Evolutionary conservation across 2,113 vertebrate genomes (phyloP), one percentile per base, ranked within the genome.

Genomic region (Rhea americana): DNA sequence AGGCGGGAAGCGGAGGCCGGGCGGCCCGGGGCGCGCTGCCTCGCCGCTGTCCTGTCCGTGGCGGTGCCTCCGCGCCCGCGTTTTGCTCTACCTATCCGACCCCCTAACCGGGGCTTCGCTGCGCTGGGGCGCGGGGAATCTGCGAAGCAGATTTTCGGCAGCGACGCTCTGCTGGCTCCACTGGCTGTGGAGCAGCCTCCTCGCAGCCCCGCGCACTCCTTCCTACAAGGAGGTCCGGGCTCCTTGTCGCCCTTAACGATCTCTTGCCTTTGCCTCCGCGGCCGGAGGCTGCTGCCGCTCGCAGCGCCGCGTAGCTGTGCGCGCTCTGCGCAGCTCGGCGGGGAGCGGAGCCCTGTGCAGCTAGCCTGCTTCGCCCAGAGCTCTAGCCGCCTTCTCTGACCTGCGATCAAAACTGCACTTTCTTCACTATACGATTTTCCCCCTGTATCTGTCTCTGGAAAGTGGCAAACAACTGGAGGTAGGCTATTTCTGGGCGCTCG

Each of bases 111-210:
- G 16, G 28, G 9, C 39, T 50, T 47, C 6, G 4, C 85, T 41
- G 73, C 30, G 7, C 71, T 15, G 90, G 47, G 79, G 43, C 4
- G 61, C 19, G 12, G 72, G 8, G 81, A 87, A 77, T 78, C 96
- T 82, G 89, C 85, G 11, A 75, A 89, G 59, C 89, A 73, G 71
- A 85, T 94, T 89, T 58, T 11, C 50, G 41, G 74, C 71, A 6
- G 83, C 7, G 3, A 21, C 17, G 15, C 15, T 91, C 19, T 32
- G 67, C 68, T 41, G 50, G 47, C 87, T 26, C 75, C 85, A 0
- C 59, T 48, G 85, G 4, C 20, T 80, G 93, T 4, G 37, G 45
- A 93, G 78, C 89, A 74, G 80, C 91, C 14, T 63, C 62, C 32
- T 93, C n/a, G 5, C 73, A 78, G 70, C 70, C 83, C 80, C 90